A percentile compares a stretch with the other conserved stretches of the same genome.
Conservation (phyloP, 2,888 invertebrate genomes). For the Merodon equestris region DNA sequence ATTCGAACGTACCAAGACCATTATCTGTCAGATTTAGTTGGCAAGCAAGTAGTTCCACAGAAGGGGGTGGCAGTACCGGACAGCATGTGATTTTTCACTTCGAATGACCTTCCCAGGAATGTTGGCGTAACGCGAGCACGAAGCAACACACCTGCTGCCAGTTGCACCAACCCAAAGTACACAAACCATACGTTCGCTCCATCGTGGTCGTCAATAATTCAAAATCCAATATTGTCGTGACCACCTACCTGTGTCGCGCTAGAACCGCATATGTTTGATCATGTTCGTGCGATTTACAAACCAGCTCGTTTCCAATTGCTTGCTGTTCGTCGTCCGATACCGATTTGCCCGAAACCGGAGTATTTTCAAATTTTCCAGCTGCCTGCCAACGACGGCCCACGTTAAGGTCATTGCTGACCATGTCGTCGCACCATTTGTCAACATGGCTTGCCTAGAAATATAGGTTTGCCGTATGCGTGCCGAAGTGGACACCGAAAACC, state of each 20-base stretch:
- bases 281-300: slow-evolving; percentile 4
- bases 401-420: slow-evolving; percentile 68
- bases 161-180: too few relatives aligned
- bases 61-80: too few relatives aligned
- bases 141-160: too few relatives aligned
- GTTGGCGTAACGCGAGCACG: too few relatives aligned
- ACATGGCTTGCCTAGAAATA: slow-evolving; percentile 36
- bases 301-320: not conserved
- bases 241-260: slow-evolving; percentile 59
- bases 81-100: too few relatives aligned
- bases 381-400: slow-evolving; percentile 63
- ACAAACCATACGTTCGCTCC: too few relatives aligned
- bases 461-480: slow-evolving; percentile 26
- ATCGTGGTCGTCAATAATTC: slow-evolving; percentile 38
- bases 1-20: too few relatives aligned
- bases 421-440: slow-evolving; percentile 64
- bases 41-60: too few relatives aligned
- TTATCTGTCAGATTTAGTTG: too few relatives aligned
- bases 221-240: slow-evolving; percentile 68
- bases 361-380: slow-evolving; percentile 36
- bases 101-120: too few relatives aligned
- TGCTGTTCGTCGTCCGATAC: not conserved
- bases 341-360: slow-evolving; percentile 29
- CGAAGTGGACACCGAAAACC: slow-evolving; percentile 46
- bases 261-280: slow-evolving; percentile 15